phyloP scores from a whole-genome alignment of 2,797 vertebrate species.

The Syngnathus rostellatus region DNA sequence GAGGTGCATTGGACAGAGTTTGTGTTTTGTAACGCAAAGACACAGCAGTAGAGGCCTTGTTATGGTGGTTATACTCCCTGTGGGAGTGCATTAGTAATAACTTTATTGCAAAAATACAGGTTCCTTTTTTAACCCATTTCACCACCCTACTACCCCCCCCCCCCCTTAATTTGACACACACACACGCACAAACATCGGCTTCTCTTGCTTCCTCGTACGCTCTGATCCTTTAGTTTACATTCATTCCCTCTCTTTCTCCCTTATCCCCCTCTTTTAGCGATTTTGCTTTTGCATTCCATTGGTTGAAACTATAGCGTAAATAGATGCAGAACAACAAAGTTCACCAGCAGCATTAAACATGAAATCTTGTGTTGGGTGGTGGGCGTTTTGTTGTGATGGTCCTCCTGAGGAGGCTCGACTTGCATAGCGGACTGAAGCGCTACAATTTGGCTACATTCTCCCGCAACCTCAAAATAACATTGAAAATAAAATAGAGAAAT shows the following conservation, averaged over 20 bases:
- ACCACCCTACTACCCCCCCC: conserved; percentile 60
- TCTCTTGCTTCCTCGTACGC: conserved; percentile 15
- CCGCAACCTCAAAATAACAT: conserved; percentile 46
- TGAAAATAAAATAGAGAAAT: conserved; percentile 38
- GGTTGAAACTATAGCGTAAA: conserved; percentile 39
- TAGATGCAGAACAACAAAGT: conserved; percentile 56
- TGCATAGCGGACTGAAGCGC: conserved; percentile 77
- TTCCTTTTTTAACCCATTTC: conserved; percentile 71
- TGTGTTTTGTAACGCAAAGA: background rate
- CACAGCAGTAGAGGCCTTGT: conserved; percentile 29
- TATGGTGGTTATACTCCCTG: conserved; percentile 69
- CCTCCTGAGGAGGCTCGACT: conserved; percentile 69
- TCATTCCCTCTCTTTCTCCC: conserved; percentile 36
- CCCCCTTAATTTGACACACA: conserved; percentile 39
- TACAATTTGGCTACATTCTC: conserved; percentile 76
- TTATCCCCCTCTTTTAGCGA: conserved; percentile 24
- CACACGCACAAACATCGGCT: conserved; percentile 31
- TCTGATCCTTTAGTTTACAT: conserved; percentile 44
- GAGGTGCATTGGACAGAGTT: too few relatives aligned
- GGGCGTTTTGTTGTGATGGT: conserved; percentile 8
- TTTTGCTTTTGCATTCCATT: conserved; percentile 43
- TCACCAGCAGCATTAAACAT: conserved; percentile 58
- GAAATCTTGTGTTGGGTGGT: conserved; percentile 24
- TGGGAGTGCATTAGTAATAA: conserved; percentile 77
- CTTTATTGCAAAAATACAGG: conserved; percentile 88